Evolutionary conservation across 2,888 invertebrate genomes (phyloP), one percentile per base, ranked within the genome.

Genomic region (Syrphus vitripennis): DNA sequence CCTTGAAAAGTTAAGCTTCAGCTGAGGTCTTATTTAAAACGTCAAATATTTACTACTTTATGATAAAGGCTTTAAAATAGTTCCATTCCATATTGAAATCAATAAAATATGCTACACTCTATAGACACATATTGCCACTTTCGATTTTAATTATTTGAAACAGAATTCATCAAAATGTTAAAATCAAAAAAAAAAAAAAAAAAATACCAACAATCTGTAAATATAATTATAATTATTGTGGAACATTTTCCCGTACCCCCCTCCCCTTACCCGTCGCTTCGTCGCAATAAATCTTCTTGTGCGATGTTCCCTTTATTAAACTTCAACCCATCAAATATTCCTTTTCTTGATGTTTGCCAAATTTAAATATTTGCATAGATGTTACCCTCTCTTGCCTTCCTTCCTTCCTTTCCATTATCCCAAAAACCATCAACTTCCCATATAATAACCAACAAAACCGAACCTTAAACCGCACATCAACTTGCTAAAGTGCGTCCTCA

Each of bases 321-420:
- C 63, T 42, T 63, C 40, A 63, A 63, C 10, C 19, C 67, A 55
- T 45, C 48, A 65, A 65, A 69, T 55, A 37, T 70, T 37, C 34
- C 53, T 12, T n/a, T n/a, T 40, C 19, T 31, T 53, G 26, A 53
- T 53, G 55, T 70, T 70, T 40, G 34, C 40, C 26, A 53, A 55
- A 40, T 53, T 37, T 29, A 55, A 70, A 70, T 70, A 70, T 70
- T 70, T 70, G 37, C 70, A 48, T 48, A 48, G 19, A 65, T 65
- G 65, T 48, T 31, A 65, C 45, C 65, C 45, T 10, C 34, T 19
- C 4, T 37, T 37, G 14, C 21, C 37, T 1, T 59, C 7, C 19
- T 29, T 29, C 9, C 26, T 7, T 29, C 53, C 9, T 7, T 26
- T 9, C 12, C 53, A 19, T 61, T 26, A 1, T 29, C 9, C 59